These are phyloP conservation scores for Xiphophorus hellerii DNA, from an alignment of 2,113 vertebrate genomes.

Conservation along the genomic window DNA sequence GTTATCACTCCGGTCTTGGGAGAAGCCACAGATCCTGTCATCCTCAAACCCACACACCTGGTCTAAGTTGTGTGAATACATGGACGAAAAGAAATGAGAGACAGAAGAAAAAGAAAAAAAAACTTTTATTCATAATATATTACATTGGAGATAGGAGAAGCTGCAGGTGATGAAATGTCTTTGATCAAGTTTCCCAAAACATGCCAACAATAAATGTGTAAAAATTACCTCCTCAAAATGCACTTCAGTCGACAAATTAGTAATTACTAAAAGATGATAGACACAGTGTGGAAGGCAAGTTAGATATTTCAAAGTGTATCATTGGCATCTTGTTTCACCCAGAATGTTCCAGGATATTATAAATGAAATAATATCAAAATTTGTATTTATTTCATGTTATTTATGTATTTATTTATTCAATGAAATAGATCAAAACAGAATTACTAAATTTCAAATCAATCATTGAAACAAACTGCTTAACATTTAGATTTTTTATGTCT, in stretches of 20 bases:
- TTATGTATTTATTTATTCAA: neutral
- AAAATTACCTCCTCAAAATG: constrained; percentile 28
- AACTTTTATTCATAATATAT: constrained; percentile 5
- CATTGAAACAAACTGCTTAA: too few species aligned
- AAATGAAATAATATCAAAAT: neutral
- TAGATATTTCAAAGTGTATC: constrained; percentile 7
- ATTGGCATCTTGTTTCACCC: neutral
- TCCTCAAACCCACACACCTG: constrained; percentile 95
- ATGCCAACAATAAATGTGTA: constrained; percentile 4
- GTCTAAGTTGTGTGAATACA: constrained; percentile 70
- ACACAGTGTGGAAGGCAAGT: constrained; percentile 24
- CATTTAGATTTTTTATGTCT: neutral
- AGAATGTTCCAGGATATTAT: too few species aligned
- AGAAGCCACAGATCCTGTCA: constrained; percentile 92
- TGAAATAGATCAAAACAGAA: neutral
- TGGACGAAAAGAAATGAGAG: neutral
- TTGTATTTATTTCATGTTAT: too few species aligned
- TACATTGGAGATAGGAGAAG: constrained; percentile 9
- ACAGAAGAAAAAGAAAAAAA: neutral
- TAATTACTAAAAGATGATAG: constrained; percentile 42
- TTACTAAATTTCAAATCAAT: neutral
- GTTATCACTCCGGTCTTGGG: constrained; percentile 90
- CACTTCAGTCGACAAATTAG: constrained; percentile 25
- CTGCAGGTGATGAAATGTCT: constrained; percentile 4
- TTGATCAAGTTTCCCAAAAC: neutral